Percentiles rank a stretch among this genome's conserved stretches.
These are phyloP conservation scores for Leptinotarsa peninsularis DNA, from an alignment of 2,888 invertebrate species.

Conservation along the genomic window DNA sequence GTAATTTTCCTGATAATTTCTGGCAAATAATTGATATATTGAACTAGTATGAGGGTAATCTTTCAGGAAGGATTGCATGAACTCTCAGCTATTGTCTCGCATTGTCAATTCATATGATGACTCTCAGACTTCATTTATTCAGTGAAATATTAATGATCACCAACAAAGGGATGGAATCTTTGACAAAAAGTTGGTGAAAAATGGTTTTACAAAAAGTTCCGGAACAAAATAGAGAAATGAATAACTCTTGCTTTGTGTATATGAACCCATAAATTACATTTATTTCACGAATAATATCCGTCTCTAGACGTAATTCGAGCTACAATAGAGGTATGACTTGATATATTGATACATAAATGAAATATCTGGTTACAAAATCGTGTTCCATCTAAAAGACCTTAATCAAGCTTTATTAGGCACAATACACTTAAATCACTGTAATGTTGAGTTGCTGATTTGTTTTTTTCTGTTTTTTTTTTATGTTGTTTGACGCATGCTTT, in stretches of 20 bases:
- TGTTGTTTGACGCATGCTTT: conserved; percentile 68
- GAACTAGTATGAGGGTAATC: neutral
- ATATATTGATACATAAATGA: conserved; percentile 11
- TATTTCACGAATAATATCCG: conserved; percentile 7
- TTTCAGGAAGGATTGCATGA: neutral
- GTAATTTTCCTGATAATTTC: too few relatives aligned
- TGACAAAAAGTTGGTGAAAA: conserved; percentile 4
- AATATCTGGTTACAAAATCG: neutral
- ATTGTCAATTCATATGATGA: neutral
- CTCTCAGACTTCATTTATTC: neutral
- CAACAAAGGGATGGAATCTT: neutral
- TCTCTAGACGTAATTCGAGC: conserved; percentile 6
- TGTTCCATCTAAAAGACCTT: conserved; percentile 15
- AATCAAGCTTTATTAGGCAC: conserved; percentile 28
- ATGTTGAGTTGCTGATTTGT: conserved; percentile 34
- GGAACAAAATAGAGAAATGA: conserved; percentile 3
- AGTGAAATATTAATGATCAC: neutral
- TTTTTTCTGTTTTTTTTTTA: conserved; percentile 43
- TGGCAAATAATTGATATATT: too few relatives aligned
- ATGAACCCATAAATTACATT: neutral
- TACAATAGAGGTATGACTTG: neutral
- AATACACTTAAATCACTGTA: conserved; percentile 22
- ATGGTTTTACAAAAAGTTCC: neutral
- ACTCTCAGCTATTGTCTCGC: neutral
- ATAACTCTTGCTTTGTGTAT: conserved; percentile 1